Conservation (phyloP, 2,797 vertebrate species). For the Astyanax mexicanus region DNA sequence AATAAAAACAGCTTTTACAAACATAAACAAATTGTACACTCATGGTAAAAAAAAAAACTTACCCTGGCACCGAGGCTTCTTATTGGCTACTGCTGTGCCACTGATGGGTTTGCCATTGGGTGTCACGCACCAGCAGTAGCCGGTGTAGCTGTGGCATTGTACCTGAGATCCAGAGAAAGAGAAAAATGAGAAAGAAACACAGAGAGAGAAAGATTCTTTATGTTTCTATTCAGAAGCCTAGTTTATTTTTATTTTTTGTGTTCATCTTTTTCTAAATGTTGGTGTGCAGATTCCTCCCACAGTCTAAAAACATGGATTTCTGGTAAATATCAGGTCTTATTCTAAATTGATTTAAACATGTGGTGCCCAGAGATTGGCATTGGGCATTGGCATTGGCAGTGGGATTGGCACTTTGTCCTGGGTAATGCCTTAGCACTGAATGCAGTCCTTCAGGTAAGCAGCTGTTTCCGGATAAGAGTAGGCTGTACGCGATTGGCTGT, state of each 20-base stretch:
- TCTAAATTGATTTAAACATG: no score
- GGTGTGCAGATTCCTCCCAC: no score
- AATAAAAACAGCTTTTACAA: conserved; percentile 22
- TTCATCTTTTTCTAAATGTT: background rate
- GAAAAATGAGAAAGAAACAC: background rate
- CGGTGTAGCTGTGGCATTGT: conserved; percentile 97
- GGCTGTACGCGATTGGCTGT: no score
- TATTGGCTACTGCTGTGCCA: conserved; percentile 95
- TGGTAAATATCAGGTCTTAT: no score
- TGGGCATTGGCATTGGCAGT: no score
- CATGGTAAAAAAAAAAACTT: conserved; percentile 44
- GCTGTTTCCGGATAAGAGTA: no score
- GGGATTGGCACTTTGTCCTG: no score
- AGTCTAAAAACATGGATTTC: no score
- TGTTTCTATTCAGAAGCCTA: background rate
- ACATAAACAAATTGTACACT: background rate
- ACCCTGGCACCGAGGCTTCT: conserved; percentile 96
- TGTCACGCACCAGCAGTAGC: conserved; percentile 98
- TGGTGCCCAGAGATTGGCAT: no score
- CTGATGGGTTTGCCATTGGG: conserved; percentile 94
- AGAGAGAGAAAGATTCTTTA: background rate
- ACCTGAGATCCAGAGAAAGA: conserved; percentile 75
- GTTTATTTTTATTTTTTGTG: conserved; percentile 27
- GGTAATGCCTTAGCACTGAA: no score
- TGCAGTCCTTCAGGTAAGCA: no score